phyloP scores from a whole-genome alignment of 2,797 vertebrate species.

The Chaenodraco wilsoni region DNA sequence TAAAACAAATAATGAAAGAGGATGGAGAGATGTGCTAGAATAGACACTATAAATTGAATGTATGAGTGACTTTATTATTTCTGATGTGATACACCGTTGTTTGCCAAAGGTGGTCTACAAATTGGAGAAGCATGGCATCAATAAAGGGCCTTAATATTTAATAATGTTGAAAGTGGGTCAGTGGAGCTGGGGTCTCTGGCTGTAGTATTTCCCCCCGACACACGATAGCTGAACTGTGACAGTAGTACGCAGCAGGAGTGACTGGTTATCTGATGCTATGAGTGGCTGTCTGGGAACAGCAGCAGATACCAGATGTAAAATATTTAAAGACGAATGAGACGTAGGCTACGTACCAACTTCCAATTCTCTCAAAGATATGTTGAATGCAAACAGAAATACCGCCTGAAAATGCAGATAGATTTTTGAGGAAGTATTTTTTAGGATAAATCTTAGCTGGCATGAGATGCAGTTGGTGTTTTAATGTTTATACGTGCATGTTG shows the following conservation, averaged over 20 bases:
- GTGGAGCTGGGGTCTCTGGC: slow-evolving; percentile 36
- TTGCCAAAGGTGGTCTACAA: background rate
- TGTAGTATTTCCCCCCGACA: slow-evolving; percentile 14
- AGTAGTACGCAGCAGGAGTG: background rate
- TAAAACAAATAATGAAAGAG: too few relatives aligned
- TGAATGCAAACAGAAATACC: background rate
- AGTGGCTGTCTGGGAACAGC: background rate
- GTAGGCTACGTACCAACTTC: background rate
- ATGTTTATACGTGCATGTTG: background rate
- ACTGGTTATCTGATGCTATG: background rate
- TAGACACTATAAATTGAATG: background rate
- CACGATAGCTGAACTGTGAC: slow-evolving; percentile 19
- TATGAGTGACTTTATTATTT: background rate
- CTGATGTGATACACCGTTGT: background rate
- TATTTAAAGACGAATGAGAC: background rate
- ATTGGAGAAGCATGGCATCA: background rate
- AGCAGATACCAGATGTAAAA: background rate
- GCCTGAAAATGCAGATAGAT: background rate
- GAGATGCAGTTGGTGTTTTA: background rate
- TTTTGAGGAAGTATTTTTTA: background rate
- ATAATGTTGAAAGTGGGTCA: slow-evolving; percentile 73
- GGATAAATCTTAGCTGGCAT: background rate
- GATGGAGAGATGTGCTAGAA: too few relatives aligned
- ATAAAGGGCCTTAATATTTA: slow-evolving; percentile 60
- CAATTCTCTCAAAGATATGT: background rate